phyloP scores from a whole-genome alignment of 2,797 vertebrate genomes.

The Sebastes diploproa region DNA sequence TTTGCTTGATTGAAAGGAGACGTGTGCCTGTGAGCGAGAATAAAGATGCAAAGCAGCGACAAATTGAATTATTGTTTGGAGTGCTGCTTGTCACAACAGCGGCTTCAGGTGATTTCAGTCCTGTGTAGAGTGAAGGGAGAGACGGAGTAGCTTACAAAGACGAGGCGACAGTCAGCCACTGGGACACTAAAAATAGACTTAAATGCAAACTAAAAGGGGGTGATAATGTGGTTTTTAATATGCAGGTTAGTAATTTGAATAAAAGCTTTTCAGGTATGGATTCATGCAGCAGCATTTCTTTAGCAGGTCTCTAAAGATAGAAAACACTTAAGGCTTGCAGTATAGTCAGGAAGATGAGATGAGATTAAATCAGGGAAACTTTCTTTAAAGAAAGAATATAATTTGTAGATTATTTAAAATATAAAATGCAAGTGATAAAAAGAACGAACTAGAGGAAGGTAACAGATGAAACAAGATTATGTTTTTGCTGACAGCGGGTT shows the following conservation, averaged over 20 bases:
- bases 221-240: conserved; percentile 38
- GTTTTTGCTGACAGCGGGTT: neutral
- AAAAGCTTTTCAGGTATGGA: conserved; percentile 14
- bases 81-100: conserved; percentile 53
- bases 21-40: conserved; percentile 34
- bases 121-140: conserved; percentile 2
- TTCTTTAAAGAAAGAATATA: neutral
- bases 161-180: neutral
- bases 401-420: neutral
- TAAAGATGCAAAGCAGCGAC: conserved; percentile 53
- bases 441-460: neutral
- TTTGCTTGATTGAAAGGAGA: conserved; percentile 52
- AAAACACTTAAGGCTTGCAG: neutral
- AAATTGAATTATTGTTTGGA: conserved; percentile 68
- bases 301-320: neutral
- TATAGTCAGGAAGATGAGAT: neutral
- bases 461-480: neutral
- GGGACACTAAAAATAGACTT: conserved; percentile 17
- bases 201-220: neutral
- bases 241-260: conserved; percentile 2
- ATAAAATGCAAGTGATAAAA: neutral
- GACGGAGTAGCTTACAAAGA: neutral
- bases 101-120: conserved; percentile 41
- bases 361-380: neutral
- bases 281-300: conserved; percentile 8